phyloP scores from a whole-genome alignment of 2,888 invertebrate species.

The Leptarthrus brevirostris region DNA sequence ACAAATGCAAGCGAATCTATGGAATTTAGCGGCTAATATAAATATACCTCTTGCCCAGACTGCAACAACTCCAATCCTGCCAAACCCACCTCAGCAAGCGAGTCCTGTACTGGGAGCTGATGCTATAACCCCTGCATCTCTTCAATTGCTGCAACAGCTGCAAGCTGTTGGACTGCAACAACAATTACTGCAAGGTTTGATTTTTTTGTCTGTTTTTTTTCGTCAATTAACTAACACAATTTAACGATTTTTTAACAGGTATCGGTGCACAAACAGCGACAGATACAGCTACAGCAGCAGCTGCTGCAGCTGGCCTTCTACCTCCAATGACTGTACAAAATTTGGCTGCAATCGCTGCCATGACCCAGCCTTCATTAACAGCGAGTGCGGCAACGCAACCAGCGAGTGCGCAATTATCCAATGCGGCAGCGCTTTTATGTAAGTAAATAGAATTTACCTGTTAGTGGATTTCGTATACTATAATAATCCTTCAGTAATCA shows the following conservation, averaged over 20 bases:
- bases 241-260: constrained; percentile 56
- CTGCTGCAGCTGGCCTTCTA: constrained; percentile 69
- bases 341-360: constrained; percentile 83
- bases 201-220: not conserved
- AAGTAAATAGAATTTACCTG: no score
- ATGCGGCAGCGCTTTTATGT: constrained; percentile 67
- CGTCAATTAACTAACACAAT: not conserved
- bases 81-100: constrained; percentile 66
- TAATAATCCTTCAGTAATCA: no score
- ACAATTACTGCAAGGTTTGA: constrained; percentile 72
- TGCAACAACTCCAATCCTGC: constrained; percentile 68
- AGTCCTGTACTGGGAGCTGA: constrained; percentile 67
- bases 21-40: constrained; percentile 79
- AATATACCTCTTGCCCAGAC: constrained; percentile 69
- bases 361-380: constrained; percentile 68
- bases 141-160: constrained; percentile 75
- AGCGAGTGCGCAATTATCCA: constrained; percentile 64
- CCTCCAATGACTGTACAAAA: constrained; percentile 92
- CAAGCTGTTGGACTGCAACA: constrained; percentile 76
- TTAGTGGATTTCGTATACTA: no score
- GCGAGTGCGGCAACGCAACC: constrained; percentile 61
- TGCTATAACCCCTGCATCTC: constrained; percentile 72
- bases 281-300: constrained; percentile 62
- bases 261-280: constrained; percentile 64
- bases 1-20: constrained; percentile 92